Percentiles rank a stretch among this genome's conserved stretches.
phyloP scores from a whole-genome alignment of 2,113 vertebrate genomes.

The Monarcha castaneiventris region DNA sequence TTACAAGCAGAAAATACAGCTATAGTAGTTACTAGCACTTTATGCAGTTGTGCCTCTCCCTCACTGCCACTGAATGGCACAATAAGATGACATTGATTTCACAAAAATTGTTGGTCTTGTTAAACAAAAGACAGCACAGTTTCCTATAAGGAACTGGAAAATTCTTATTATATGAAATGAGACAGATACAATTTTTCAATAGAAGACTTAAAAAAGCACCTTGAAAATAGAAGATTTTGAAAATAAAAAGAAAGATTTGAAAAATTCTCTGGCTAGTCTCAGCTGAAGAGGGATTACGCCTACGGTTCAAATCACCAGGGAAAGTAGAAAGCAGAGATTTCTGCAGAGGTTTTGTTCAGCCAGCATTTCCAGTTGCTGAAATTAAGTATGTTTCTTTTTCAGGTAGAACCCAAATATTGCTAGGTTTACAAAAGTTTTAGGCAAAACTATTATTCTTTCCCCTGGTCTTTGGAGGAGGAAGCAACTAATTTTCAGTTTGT shows the following conservation, averaged over 20 bases:
- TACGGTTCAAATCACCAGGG: not conserved
- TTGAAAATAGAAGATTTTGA: not conserved
- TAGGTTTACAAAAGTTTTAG: not conserved
- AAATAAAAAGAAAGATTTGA: not conserved
- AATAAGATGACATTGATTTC: not conserved
- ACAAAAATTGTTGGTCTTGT: rapidly evolving
- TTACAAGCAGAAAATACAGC: conserved; percentile 7
- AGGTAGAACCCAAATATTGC: not conserved
- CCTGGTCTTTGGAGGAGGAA: not conserved
- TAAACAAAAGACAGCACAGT: not conserved
- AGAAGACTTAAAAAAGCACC: not conserved
- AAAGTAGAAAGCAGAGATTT: not conserved
- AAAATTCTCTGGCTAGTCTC: not conserved
- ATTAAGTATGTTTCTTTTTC: not conserved
- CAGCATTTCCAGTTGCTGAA: not conserved
- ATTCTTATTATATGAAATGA: not conserved
- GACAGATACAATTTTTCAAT: not conserved
- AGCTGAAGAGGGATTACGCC: not conserved
- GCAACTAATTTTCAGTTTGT: not conserved
- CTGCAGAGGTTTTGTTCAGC: not conserved
- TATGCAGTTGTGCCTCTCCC: not conserved
- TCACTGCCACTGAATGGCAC: not conserved
- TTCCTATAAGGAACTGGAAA: not conserved
- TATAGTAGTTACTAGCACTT: not conserved
- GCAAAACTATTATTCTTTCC: not conserved